Evolutionary conservation across 2,888 invertebrate species (phyloP), one percentile per base, ranked within the genome.

Genomic region (Cephus pygmeus): DNA sequence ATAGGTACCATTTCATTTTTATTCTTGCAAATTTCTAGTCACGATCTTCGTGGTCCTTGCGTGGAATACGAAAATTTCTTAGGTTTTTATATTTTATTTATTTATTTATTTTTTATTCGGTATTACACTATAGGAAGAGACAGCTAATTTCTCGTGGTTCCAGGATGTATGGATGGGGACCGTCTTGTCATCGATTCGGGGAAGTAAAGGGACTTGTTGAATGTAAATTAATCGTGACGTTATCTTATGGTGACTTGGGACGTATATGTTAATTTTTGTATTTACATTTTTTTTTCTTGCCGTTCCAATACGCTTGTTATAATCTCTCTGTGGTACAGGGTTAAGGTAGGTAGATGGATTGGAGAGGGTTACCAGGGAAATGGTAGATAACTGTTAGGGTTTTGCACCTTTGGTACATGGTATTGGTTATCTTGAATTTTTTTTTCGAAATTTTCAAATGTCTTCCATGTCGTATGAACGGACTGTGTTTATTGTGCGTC

Each of bases 151-250:
- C 82, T 91, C 94, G 11, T 94, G 94, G 81, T 92, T 93, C 36
- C 92, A 92, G 89, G 34, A 34, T 94, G 90, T 86, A 93, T 84
- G 88, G 93, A 90, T 90, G 94, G 91, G 83, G 56, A 31, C 11
- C 30, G 71, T 33, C 34, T 33, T 33, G 30, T 71, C 34, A 34
- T 33, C 12, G 71, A 71, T 33, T 33, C 31, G 30, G 34, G 23
- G 23, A 71, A 33, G 31, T 71, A 71, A 71, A 71, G 71, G 71
- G 23, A 71, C 56, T 56, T 56, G 56, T 56, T 56, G 56, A 85
- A 87, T 84, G 85, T 87, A 86, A 88, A 90, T 89, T 88, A 86
- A 89, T 89, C 88, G 85, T 85, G 85, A 87, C 88, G 85, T 88
- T 89, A 90, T 89, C 89, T 87, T 83, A 84, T 76, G 85, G 81